A percentile compares a stretch with the other conserved stretches of the same genome.
Conservation (phyloP, 1,140 invertebrate genomes). For the Battus philenor region DNA sequence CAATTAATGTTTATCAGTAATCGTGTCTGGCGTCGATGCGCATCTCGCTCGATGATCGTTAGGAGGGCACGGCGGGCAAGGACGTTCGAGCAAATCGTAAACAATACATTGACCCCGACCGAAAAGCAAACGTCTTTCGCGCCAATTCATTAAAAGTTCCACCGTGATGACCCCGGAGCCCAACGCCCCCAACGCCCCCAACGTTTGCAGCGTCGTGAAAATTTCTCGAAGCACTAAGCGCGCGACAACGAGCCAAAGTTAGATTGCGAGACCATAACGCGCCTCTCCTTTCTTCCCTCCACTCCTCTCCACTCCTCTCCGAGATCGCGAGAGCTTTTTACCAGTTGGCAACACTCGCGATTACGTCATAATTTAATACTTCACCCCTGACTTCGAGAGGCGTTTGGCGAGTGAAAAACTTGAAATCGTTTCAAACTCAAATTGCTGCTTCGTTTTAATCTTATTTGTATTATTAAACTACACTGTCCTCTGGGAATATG, state of each 20-base stretch:
- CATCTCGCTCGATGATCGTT: too few species aligned
- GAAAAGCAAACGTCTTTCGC: slow-evolving; percentile 35
- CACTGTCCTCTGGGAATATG: too few species aligned
- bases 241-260: slow-evolving; percentile 54
- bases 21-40: too few species aligned
- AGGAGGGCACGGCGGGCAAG: too few species aligned
- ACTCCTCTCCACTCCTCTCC: too few species aligned
- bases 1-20: too few species aligned
- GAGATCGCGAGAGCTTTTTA: slow-evolving; percentile 21
- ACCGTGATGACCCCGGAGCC: slow-evolving; percentile 28
- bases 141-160: slow-evolving; percentile 61
- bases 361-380: slow-evolving; percentile 16
- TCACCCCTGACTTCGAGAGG: slow-evolving; percentile 22
- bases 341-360: slow-evolving; percentile 16
- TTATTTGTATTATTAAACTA: too few species aligned
- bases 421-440: neutral
- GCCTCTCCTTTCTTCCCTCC: slow-evolving; percentile 21
- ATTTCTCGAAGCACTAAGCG: slow-evolving; percentile 35
- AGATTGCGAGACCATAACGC: slow-evolving; percentile 47
- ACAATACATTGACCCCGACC: slow-evolving; percentile 27
- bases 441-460: too few species aligned
- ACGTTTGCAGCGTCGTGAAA: slow-evolving; percentile 34
- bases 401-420: slow-evolving; percentile 4
- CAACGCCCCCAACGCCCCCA: slow-evolving; percentile 20
- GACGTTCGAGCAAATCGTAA: slow-evolving; percentile 24